A percentile compares a stretch with the other conserved stretches of the same genome.
Evolutionary conservation across 2,888 invertebrate species (phyloP).

Genomic region (Caenorhabditis angaria): DNA sequence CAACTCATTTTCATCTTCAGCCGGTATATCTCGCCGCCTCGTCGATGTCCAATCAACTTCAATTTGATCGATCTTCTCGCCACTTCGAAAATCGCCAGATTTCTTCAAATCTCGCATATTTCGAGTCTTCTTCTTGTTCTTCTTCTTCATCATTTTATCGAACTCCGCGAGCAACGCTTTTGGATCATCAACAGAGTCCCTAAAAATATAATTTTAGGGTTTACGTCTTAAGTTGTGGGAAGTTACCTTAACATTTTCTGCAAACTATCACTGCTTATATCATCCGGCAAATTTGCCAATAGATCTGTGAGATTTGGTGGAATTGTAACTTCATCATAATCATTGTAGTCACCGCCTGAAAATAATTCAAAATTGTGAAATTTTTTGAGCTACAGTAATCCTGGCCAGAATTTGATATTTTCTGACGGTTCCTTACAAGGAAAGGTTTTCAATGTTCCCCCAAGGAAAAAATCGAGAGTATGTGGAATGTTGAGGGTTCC

Average conservation of each 20-base stretch:
- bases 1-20: constrained; percentile 24
- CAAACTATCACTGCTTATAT: constrained; percentile 62
- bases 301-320: constrained; percentile 70
- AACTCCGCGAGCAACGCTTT: constrained; percentile 65
- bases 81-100: constrained; percentile 42
- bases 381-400: neutral
- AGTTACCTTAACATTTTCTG: constrained; percentile 67
- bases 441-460: too few relatives aligned
- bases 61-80: constrained; percentile 60
- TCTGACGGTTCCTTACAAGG: too few relatives aligned
- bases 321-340: constrained; percentile 69
- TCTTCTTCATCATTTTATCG: constrained; percentile 59
- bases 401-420: too few relatives aligned
- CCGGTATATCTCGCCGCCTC: constrained; percentile 55
- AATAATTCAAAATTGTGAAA: neutral
- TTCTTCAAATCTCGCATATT: constrained; percentile 35
- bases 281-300: constrained; percentile 67
- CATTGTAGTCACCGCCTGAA: constrained; percentile 64
- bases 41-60: constrained; percentile 63
- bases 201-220: constrained; percentile 24
- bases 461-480: too few relatives aligned
- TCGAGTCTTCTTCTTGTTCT: constrained; percentile 37
- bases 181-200: constrained; percentile 68
- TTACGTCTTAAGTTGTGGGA: neutral
- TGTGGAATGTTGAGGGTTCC: too few relatives aligned